A percentile compares a stretch with the other conserved stretches of the same genome.
Conservation (phyloP, 2,113 vertebrate genomes). For the Elephantulus edwardii region DNA sequence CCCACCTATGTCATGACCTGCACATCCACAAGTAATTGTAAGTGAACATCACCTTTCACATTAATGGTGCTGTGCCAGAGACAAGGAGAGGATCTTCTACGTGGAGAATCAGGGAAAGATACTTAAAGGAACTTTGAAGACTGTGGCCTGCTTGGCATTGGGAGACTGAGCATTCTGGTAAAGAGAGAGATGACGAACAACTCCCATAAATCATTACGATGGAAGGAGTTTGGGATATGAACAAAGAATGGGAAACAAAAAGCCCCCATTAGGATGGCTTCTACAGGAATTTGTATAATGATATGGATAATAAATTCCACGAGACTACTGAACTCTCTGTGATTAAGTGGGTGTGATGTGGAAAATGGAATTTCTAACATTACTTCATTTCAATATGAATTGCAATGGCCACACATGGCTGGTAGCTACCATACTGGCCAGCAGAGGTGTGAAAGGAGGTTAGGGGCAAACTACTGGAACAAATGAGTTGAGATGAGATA, state of each 20-base stretch:
- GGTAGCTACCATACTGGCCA: background rate
- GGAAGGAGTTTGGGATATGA: background rate
- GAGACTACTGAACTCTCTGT: background rate
- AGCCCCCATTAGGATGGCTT: background rate
- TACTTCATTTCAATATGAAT: background rate
- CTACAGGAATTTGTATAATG: background rate
- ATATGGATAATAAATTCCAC: background rate
- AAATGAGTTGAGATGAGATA: background rate
- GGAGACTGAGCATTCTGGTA: background rate
- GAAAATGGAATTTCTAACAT: background rate
- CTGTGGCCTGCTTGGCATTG: background rate
- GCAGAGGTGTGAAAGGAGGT: background rate
- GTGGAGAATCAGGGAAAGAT: background rate
- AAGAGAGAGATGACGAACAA: too few relatives aligned
- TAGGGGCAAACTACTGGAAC: background rate
- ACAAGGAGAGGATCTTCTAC: background rate
- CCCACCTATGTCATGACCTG: rapidly evolving
- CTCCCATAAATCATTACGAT: background rate
- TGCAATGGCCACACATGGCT: background rate
- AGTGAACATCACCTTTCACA: too few relatives aligned
- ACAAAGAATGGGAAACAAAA: background rate
- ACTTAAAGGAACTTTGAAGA: background rate
- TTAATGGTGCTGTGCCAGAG: background rate
- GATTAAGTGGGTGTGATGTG: background rate
- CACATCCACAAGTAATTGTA: too few relatives aligned